These are phyloP conservation scores for Phortica variegata DNA, from an alignment of 1,140 invertebrate genomes.

Conservation along the genomic window DNA sequence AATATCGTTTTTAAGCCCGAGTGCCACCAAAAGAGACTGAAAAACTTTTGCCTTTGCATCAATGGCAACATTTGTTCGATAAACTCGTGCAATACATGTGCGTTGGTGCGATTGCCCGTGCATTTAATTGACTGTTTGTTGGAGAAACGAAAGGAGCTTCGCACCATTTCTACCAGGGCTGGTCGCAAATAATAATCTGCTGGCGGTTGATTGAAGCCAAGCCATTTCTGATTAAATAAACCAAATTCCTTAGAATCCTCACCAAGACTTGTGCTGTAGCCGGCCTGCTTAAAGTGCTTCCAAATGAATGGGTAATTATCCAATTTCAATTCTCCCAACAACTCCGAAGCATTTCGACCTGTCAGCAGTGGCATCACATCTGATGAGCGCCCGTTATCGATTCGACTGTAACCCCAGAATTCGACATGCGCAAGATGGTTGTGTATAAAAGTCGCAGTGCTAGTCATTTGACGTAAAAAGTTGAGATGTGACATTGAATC, in stretches of 20 bases:
- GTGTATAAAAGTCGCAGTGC: constrained; percentile 3
- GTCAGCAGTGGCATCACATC: constrained; percentile 16
- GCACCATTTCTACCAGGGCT: constrained; percentile 65
- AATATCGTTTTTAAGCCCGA: constrained; percentile 9
- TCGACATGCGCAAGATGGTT: constrained; percentile 15
- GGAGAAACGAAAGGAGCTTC: constrained; percentile 46
- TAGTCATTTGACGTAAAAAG: constrained; percentile 17
- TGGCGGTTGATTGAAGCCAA: constrained; percentile 72
- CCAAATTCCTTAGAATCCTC: constrained; percentile 73
- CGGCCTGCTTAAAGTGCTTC: constrained; percentile 68
- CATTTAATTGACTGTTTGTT: constrained; percentile 56
- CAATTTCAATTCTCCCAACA: constrained; percentile 39
- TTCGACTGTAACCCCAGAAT: constrained; percentile 25
- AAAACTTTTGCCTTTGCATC: constrained; percentile 15
- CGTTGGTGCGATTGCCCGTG: constrained; percentile 57
- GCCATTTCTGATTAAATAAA: constrained; percentile 74
- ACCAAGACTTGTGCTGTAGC: constrained; percentile 73
- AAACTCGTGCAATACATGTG: constrained; percentile 53
- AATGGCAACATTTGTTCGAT: constrained; percentile 70
- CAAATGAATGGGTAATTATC: constrained; percentile 75
- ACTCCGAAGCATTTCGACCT: background rate
- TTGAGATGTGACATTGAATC: constrained; percentile 23
- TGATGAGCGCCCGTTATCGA: too few relatives aligned
- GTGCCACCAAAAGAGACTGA: constrained; percentile 23
- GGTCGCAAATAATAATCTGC: constrained; percentile 78